A percentile compares a stretch with the other conserved stretches of the same genome.
These are phyloP conservation scores for Nemurella pictetii DNA, from an alignment of 2,888 invertebrate species.

Conservation along the genomic window DNA sequence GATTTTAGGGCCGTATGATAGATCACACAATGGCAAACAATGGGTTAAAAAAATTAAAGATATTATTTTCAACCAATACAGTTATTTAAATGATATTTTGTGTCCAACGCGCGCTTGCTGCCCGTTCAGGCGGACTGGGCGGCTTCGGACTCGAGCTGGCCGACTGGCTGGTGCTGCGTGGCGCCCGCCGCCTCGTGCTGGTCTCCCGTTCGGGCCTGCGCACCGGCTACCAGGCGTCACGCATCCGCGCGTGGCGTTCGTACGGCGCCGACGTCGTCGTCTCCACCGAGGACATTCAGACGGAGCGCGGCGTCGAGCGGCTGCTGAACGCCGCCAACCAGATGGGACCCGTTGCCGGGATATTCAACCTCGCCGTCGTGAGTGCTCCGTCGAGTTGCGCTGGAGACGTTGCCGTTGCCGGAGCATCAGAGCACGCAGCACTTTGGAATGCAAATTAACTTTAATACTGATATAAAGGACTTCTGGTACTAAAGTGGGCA, in stretches of 20 bases:
- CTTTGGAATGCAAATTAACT: no score
- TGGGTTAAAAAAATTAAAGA: no score
- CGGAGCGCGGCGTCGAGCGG: slow-evolving; percentile 66
- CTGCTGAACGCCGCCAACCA: slow-evolving; percentile 66
- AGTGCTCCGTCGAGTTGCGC: no score
- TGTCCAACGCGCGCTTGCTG: neutral
- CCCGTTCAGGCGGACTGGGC: slow-evolving; percentile 72
- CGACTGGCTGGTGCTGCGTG: slow-evolving; percentile 83
- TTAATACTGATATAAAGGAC: no score
- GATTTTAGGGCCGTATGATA: no score
- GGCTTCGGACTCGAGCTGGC: slow-evolving; percentile 90
- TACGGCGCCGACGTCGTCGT: slow-evolving; percentile 71
- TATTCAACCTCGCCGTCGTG: slow-evolving; percentile 88
- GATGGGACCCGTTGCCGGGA: slow-evolving; percentile 74
- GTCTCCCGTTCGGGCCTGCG: slow-evolving; percentile 60
- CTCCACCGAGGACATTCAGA: slow-evolving; percentile 70
- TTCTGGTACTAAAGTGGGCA: no score
- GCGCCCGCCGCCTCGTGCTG: slow-evolving; percentile 61
- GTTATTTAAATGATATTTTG: neutral
- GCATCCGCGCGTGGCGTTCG: slow-evolving; percentile 63
- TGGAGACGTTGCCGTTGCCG: no score
- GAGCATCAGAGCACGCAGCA: no score
- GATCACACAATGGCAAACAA: no score
- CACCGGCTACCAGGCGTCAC: slow-evolving; percentile 60
- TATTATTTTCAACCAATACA: slow-evolving; percentile 33